Conservation (phyloP, 2,888 invertebrate species). For the Drosophila eohydei region DNA sequence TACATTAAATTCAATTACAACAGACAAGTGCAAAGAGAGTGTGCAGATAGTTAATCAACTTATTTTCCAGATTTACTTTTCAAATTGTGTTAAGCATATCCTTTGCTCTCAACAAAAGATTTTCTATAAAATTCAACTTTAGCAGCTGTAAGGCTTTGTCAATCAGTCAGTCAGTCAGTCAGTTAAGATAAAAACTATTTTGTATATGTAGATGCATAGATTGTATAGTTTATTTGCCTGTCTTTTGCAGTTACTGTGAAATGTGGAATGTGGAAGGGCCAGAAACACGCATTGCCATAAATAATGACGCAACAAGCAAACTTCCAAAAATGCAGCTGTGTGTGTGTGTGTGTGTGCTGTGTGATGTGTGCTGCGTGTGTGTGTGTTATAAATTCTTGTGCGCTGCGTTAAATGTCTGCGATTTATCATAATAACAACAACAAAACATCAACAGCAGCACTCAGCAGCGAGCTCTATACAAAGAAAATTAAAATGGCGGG, state of each 20-base stretch:
- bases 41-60: too few species aligned
- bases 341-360: constrained; percentile 9
- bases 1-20: too few species aligned
- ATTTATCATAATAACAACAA: constrained; percentile 69
- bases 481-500: constrained; percentile 62
- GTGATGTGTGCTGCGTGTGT: constrained; percentile 10
- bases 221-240: constrained; percentile 38
- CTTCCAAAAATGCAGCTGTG: constrained; percentile 51
- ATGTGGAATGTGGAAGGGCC: constrained; percentile 1
- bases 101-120: too few species aligned
- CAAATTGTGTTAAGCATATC: too few species aligned
- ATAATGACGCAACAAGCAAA: constrained; percentile 60
- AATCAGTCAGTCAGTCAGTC: neutral
- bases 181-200: constrained; percentile 2
- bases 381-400: constrained; percentile 58
- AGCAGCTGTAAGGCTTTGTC: neutral
- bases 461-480: constrained; percentile 44
- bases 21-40: too few species aligned
- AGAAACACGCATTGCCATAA: constrained; percentile 36
- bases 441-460: constrained; percentile 58
- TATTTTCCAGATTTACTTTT: too few species aligned
- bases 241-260: constrained; percentile 20
- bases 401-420: constrained; percentile 65
- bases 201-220: constrained; percentile 6
- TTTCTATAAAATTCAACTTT: too few species aligned